Conservation (phyloP, 2,797 vertebrate genomes). For the Oceanodroma leucorhoa region DNA sequence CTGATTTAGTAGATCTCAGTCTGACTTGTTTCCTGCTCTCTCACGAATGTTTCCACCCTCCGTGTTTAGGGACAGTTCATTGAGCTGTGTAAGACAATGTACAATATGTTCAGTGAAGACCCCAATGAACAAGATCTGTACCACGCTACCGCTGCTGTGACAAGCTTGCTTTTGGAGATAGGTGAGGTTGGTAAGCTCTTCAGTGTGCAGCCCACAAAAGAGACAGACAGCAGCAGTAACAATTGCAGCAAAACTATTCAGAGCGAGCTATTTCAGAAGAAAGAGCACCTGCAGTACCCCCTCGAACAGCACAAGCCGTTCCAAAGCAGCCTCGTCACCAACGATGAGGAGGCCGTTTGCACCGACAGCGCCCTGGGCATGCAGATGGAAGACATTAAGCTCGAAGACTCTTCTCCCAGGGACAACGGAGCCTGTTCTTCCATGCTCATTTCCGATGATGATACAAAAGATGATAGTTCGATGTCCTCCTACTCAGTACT, state of each 20-base stretch:
- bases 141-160: slow-evolving; percentile 93
- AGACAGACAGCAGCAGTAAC: slow-evolving; percentile 36
- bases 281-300: slow-evolving; percentile 62
- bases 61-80: slow-evolving; percentile 90
- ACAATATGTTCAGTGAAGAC: slow-evolving; percentile 98
- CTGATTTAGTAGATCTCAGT: background rate
- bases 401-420: slow-evolving; percentile 92
- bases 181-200: slow-evolving; percentile 96
- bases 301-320: slow-evolving; percentile 63
- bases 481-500: slow-evolving; percentile 97
- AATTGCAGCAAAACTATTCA: slow-evolving; percentile 19
- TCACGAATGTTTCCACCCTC: background rate
- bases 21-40: background rate
- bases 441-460: slow-evolving; percentile 94
- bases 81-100: slow-evolving; percentile 96
- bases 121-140: slow-evolving; percentile 93
- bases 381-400: slow-evolving; percentile 92
- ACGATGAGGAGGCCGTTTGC: slow-evolving; percentile 69
- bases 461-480: slow-evolving; percentile 95
- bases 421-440: slow-evolving; percentile 86
- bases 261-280: slow-evolving; percentile 64
- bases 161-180: slow-evolving; percentile 95
- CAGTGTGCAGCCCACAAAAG: slow-evolving; percentile 59
- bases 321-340: background rate
- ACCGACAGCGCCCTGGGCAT: slow-evolving; percentile 34